Evolutionary conservation across 2,113 vertebrate genomes (phyloP), one percentile per base, ranked within the genome.

Genomic region (Lophotis ruficrista): DNA sequence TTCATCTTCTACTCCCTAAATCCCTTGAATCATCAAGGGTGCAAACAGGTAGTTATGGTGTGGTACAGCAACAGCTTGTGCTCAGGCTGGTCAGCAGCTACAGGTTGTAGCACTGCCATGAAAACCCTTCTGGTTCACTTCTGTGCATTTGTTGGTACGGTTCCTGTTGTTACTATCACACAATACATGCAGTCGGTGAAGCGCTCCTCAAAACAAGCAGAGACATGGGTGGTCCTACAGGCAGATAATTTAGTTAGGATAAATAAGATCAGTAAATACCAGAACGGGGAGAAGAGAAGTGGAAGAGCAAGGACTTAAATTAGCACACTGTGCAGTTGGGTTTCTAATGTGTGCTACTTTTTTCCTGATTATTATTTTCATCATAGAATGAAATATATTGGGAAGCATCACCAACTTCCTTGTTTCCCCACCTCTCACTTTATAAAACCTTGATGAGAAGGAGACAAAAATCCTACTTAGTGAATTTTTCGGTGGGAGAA

Each of bases 121-220:
- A 76, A 83, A 82, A 23, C 41, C n/a, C 27, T 75, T n/a, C 64
- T 53, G 60, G 54, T 41, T 58, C 21, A n/a, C 25, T 58, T 33
- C 51, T 84, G 61, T 53, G 45, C 12, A 65, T 50, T 69, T 62
- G 48, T 38, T 60, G 69, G 47, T 60, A 37, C 2, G 9, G 47
- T 28, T 80, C 27, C 38, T 25, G 17, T 48, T 81, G 28, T 50
- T 85, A 7, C n/a, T 66, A 47, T 35, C 28, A 47, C 8, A 54
- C 7, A 47, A 27, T 19, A 66, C 20, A 58, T 18, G 5, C 43
- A 50, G 71, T 4, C 82, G 35, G 28, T 68, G 85, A 90, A 71
- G 57, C 65, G 66, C 70, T 91, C 53, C 37, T 84, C 77, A 78
- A 57, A 95, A 82, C 92, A 84, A 91, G 90, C 90, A 84, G 31